A percentile compares a stretch with the other conserved stretches of the same genome.
These are phyloP conservation scores for Zaprionus vittiger DNA, from an alignment of 1,140 invertebrate species.

Conservation along the genomic window DNA sequence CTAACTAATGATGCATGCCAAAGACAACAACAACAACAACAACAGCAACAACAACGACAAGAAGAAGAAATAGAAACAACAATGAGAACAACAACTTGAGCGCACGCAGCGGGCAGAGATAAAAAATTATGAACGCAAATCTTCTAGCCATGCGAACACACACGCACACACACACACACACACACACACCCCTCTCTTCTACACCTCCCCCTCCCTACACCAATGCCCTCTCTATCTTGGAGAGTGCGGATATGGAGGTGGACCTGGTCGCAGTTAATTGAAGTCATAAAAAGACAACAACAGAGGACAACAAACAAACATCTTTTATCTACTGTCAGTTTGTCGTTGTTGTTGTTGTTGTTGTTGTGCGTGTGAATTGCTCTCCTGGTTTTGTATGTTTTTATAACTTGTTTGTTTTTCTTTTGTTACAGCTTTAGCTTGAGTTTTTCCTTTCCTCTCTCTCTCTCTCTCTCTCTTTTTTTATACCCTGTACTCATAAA, in stretches of 20 bases:
- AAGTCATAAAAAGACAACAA: constrained; percentile 76
- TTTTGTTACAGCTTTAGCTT: constrained; percentile 12
- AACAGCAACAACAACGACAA: constrained; percentile 42
- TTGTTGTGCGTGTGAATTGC: constrained; percentile 73
- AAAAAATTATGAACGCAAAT: constrained; percentile 81
- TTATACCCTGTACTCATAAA: constrained; percentile 19
- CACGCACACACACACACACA: constrained; percentile 11
- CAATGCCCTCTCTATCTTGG: background rate
- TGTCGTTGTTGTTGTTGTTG: constrained; percentile 32
- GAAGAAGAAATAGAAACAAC: constrained; percentile 46
- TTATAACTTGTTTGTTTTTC: constrained; percentile 46
- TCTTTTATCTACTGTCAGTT: constrained; percentile 63
- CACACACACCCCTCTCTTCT: too few relatives aligned
- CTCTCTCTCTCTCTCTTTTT: background rate
- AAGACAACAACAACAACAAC: constrained; percentile 40
- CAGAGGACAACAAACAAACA: constrained; percentile 66
- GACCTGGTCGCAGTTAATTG: constrained; percentile 76
- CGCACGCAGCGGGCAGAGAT: constrained; percentile 59
- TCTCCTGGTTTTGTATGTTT: constrained; percentile 62
- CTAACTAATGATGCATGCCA: constrained; percentile 79
- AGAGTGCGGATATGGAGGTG: constrained; percentile 31
- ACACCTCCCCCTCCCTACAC: background rate
- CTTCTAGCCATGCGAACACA: constrained; percentile 49
- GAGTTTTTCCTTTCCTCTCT: constrained; percentile 3
- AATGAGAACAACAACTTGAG: constrained; percentile 68